Conservation (phyloP, 1,140 invertebrate genomes). For the Monomorium pharaonis region DNA sequence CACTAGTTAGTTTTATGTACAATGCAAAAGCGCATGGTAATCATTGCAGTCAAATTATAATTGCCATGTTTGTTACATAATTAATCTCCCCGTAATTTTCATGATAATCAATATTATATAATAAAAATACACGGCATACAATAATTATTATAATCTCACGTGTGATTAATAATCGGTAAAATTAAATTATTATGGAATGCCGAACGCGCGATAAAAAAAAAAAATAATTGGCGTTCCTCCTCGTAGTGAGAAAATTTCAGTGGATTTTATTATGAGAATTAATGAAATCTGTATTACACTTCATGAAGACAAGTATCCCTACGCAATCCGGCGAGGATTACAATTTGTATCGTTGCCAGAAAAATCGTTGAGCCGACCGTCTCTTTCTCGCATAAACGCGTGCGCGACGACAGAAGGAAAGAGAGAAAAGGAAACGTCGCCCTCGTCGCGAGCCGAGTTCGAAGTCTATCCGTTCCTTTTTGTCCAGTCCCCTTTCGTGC, state of each 20-base stretch:
- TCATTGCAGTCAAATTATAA: slow-evolving; percentile 38
- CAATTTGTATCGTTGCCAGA: slow-evolving; percentile 62
- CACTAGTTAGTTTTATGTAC: slow-evolving; percentile 40
- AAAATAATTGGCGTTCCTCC: not conserved
- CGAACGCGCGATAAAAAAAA: not conserved
- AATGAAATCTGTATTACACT: not conserved
- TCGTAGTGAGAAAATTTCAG: not conserved
- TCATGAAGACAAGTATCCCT: slow-evolving; percentile 55
- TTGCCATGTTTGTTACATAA: slow-evolving; percentile 45
- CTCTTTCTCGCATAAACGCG: slow-evolving; percentile 5
- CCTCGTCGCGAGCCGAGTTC: slow-evolving; percentile 58
- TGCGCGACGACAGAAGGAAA: not conserved
- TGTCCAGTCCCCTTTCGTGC: slow-evolving; percentile 14
- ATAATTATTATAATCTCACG: slow-evolving; percentile 4
- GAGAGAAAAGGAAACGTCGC: not conserved
- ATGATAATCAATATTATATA: slow-evolving; percentile 11
- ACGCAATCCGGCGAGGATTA: slow-evolving; percentile 64
- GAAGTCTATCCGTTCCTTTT: slow-evolving; percentile 54
- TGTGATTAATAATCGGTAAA: not conserved
- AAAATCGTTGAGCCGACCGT: not conserved
- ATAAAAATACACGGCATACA: slow-evolving; percentile 23
- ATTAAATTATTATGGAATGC: slow-evolving; percentile 3
- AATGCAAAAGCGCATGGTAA: slow-evolving; percentile 44
- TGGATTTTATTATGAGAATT: not conserved
- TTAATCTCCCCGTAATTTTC: slow-evolving; percentile 34